These are phyloP conservation scores for Trypoxylus dichotomus DNA, from an alignment of 1,140 invertebrate species.

Conservation along the genomic window DNA sequence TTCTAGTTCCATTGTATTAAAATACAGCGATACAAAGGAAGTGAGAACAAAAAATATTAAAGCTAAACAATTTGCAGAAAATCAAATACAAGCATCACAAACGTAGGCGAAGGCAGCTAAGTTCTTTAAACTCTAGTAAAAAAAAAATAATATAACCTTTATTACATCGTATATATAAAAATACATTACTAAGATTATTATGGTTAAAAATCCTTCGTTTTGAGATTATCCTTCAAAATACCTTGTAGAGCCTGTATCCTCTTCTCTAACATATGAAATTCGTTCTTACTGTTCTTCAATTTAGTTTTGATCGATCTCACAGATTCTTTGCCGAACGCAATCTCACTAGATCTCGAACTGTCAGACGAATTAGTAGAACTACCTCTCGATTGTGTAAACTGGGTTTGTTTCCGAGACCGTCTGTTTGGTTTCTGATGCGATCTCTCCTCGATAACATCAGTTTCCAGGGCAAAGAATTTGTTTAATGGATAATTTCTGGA, in stretches of 20 bases:
- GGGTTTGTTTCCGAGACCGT: background rate
- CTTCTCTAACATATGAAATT: constrained; percentile 5
- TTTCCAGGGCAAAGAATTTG: background rate
- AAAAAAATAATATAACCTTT: background rate
- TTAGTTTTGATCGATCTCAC: background rate
- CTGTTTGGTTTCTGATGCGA: background rate
- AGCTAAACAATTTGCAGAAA: no score
- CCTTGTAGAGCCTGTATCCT: constrained; percentile 6
- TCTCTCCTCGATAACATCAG: background rate
- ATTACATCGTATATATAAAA: constrained; percentile 21
- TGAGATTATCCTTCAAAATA: constrained; percentile 19
- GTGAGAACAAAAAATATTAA: no score
- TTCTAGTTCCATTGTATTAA: no score
- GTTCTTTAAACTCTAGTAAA: background rate
- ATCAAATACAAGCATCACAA: no score
- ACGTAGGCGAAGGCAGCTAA: no score
- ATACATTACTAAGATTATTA: background rate
- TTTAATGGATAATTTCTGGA: constrained; percentile 34
- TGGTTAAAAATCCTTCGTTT: background rate
- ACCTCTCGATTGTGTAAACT: background rate
- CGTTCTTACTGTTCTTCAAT: constrained; percentile 7
- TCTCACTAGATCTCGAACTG: background rate
- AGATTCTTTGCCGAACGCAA: background rate
- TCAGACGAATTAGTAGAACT: constrained; percentile 15
- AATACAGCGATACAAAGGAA: no score